Percentiles rank a stretch among this genome's conserved stretches.
Evolutionary conservation across 1,140 invertebrate genomes (phyloP).

Genomic region (Carcinoscorpius rotundicauda): DNA sequence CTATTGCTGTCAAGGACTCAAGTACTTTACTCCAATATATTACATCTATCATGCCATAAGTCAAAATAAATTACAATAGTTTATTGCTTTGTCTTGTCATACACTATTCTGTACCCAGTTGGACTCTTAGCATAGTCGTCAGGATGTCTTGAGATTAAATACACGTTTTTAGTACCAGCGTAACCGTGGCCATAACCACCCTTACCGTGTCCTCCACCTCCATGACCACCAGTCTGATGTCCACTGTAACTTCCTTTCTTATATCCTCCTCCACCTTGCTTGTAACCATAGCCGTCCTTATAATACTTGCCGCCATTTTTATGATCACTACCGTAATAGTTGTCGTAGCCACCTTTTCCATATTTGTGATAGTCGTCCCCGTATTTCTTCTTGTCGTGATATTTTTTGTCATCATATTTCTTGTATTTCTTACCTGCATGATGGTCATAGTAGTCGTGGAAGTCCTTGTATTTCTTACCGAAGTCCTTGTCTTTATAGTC

Average conservation of each 20-base stretch:
- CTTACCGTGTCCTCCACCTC: conserved; percentile 1
- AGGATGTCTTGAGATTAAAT: no score
- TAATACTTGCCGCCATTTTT: no score
- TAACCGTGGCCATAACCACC: no score
- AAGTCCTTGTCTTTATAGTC: conserved; percentile 16
- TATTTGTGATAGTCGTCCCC: conserved; percentile 12
- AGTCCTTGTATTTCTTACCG: conserved; percentile 17
- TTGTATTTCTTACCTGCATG: conserved; percentile 3
- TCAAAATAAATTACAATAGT: no score
- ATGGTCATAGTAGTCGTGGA: conserved; percentile 9
- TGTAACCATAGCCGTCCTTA: neutral
- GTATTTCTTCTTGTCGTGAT: conserved; percentile 11
- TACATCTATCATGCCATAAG: no score
- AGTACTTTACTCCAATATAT: no score
- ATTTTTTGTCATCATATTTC: conserved; percentile 11
- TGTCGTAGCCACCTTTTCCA: conserved; percentile 9
- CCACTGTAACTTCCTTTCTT: conserved; percentile 3
- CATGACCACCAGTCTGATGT: conserved; percentile 12
- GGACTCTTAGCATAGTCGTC: no score
- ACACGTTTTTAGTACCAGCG: no score
- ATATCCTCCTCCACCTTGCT: conserved; percentile 10
- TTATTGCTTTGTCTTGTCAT: no score
- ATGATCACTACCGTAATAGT: conserved; percentile 4
- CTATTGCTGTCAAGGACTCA: no score
- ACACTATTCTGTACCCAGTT: no score